Base-by-base conservation (phyloP, 2,113 vertebrate species). In the Nannobrachium achirus region DNA sequence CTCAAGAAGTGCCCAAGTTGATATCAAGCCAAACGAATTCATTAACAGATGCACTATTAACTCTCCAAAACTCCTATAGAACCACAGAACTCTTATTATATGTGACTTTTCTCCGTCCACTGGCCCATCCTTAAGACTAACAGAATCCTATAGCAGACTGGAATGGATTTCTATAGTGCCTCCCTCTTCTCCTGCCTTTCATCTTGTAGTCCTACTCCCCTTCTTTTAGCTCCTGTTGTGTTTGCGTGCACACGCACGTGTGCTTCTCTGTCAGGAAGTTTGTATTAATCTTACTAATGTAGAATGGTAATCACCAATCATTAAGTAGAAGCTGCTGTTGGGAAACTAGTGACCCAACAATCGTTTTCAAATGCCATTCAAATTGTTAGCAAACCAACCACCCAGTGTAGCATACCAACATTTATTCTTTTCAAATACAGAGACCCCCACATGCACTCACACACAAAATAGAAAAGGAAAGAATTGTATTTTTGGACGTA, bases 361-460 rank as follows among this genome's bases (percentile, higher is more conserved):
- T 66, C 40, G 66, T 78, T 71, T 66, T 56, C 33, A 46, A 20
- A 56, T 14, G 41, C 41, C 10, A 25, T 53, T 59, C 8, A 19
- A 67, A 66, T 41, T 64, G 66, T 63, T 53, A 81, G 15, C 58
- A 68, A 81, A 84, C 81, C 86, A 87, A 88, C 56, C 18, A 68
- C 46, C 39, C 41, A 15, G 25, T n/a, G 57, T 69, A 61, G 48
- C 44, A 45, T 59, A 52, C 6, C 16, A 45, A 52, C 9, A 41
- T 33, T 49, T 59, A 19, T 13, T 50, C n/a, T 18, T 51, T 69
- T 15, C 18, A 69, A 66, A 20, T 11, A 11, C 59, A 48, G 40
- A 60, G 42, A 52, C 25, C 25, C 25, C 2, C 25, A 33, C 25
- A 33, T 33, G 25, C 25, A 33, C 25, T 33, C 63, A 19, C 6